Evolutionary conservation across 2,888 invertebrate species (phyloP), one percentile per base, ranked within the genome.

Genomic region (Heliconius erato): DNA sequence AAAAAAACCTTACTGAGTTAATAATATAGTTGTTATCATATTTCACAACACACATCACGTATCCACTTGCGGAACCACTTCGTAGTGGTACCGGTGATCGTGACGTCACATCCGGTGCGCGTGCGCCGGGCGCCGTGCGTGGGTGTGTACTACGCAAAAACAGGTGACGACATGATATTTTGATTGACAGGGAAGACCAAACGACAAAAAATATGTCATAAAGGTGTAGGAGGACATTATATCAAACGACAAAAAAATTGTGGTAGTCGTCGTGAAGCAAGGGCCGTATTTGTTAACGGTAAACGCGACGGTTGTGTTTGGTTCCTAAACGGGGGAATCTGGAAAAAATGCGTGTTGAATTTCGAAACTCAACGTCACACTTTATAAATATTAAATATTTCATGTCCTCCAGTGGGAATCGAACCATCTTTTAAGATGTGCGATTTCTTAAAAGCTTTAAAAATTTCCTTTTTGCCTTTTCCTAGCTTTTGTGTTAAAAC

Each of bases 71-170:
- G 88, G 87, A 86, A 87, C 87, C 85, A 85, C 86, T 81, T 86
- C 82, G 85, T 89, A 92, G 91, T 92, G 90, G 85, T 87, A 89
- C 89, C 89, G 91, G 88, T 87, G 86, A 87, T 83, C 82, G 86
- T 87, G 88, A 92, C 91, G 91, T 91, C 91, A 92, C 71, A 81
- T 81, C 81, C 81, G 79, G 44, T 69, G 82, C 74, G 82, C 79
- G 79, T 82, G 79, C 74, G 82, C 68, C 74, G 54, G 14, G 68
- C 63, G 68, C 74, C 68, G 35, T 2, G 68, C 19, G 68, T 69
- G 68, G 74, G 59, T 49, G 74, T 79, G 26, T n/a, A 76, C 68
- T 63, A 68, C 76, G 59, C 40, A 74, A 79, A 69, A 78, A 79
- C 69, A 82, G 69, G 79, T 82, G 82, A 74, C 74, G 71, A 78